Evolutionary conservation across 2,113 vertebrate species (phyloP).

Genomic region (Aythya baeri): DNA sequence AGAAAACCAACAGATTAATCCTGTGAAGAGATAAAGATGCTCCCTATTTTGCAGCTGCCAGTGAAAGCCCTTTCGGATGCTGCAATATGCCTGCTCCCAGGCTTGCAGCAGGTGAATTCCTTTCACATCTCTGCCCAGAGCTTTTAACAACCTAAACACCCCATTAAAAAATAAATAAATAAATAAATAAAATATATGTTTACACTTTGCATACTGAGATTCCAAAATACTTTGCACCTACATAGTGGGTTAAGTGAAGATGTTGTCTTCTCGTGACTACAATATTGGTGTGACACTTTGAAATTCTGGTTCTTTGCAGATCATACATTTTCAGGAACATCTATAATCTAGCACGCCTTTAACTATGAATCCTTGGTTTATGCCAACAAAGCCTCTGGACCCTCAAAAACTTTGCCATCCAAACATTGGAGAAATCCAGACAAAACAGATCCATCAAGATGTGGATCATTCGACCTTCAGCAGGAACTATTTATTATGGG

Average conservation of each 20-base stretch:
- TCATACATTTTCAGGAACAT: not conserved
- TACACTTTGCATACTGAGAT: fast-evolving
- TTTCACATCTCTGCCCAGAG: not conserved
- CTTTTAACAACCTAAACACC: not conserved
- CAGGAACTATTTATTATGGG: not conserved
- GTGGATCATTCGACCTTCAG: not conserved
- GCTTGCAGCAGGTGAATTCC: not conserved
- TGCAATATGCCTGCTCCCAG: fast-evolving
- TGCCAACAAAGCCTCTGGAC: not conserved
- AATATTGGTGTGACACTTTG: fast-evolving
- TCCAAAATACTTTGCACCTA: not conserved
- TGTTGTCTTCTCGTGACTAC: not conserved
- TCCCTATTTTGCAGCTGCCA: not conserved
- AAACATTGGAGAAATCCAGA: not conserved
- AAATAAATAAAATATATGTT: not conserved
- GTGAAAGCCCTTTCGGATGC: not conserved
- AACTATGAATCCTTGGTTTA: not conserved
- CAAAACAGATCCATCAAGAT: not conserved
- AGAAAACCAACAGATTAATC: not conserved
- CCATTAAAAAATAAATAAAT: not conserved
- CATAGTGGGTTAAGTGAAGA: not conserved
- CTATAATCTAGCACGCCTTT: not conserved
- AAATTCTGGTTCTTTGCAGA: not conserved
- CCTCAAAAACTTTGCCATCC: not conserved
- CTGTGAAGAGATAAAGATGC: not conserved